These are phyloP conservation scores for Ichneumoninae sp. DNA, from an alignment of 2,888 invertebrate genomes.

Conservation along the genomic window DNA sequence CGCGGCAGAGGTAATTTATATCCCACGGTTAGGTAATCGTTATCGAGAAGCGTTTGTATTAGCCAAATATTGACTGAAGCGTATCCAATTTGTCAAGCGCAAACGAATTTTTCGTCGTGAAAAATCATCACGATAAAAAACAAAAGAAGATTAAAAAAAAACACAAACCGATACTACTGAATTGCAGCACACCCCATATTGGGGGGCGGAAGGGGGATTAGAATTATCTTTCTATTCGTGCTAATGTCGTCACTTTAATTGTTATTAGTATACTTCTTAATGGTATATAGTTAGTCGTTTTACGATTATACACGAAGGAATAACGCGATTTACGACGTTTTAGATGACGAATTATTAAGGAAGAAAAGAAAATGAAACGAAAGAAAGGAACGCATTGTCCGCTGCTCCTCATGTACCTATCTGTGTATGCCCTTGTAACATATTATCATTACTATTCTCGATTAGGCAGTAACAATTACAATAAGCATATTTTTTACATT, in stretches of 20 bases:
- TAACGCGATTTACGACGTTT: constrained; percentile 37
- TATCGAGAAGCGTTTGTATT: constrained; percentile 61
- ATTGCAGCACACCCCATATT: constrained; percentile 76
- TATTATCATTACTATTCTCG: constrained; percentile 81
- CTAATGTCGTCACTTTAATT: constrained; percentile 64
- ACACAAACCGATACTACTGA: constrained; percentile 62
- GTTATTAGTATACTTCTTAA: constrained; percentile 66
- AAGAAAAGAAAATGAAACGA: constrained; percentile 71
- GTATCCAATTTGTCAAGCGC: constrained; percentile 47
- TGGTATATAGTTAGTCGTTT: constrained; percentile 63
- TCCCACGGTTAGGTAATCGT: constrained; percentile 31
- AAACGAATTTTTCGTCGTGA: constrained; percentile 54
- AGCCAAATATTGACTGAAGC: constrained; percentile 67
- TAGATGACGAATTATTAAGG: constrained; percentile 65
- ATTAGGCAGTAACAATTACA: constrained; percentile 82
- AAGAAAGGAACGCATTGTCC: constrained; percentile 69
- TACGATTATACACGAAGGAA: constrained; percentile 62
- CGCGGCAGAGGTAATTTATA: constrained; percentile 43
- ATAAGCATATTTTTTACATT: constrained; percentile 84
- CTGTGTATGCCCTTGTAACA: constrained; percentile 82
- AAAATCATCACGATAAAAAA: constrained; percentile 34
- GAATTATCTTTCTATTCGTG: constrained; percentile 66
- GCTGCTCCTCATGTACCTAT: constrained; percentile 74
- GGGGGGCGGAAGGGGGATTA: constrained; percentile 71
- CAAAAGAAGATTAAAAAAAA: constrained; percentile 61